These are phyloP conservation scores for Seriola dumerili DNA, from an alignment of 2,113 vertebrate species.

Conservation along the genomic window DNA sequence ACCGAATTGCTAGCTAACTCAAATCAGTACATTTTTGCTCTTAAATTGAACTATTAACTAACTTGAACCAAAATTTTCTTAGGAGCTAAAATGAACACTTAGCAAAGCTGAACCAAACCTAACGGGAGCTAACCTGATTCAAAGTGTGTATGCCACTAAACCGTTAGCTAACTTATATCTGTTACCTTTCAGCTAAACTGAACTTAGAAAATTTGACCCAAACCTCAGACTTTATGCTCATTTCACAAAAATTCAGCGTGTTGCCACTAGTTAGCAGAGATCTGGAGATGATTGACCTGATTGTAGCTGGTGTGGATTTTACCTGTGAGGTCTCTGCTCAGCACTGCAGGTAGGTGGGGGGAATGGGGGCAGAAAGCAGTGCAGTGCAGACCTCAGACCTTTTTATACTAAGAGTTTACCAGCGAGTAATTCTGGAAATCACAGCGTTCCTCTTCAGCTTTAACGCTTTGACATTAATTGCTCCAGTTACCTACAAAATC, in stretches of 20 bases:
- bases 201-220: no score
- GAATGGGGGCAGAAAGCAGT: no score
- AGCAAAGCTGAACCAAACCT: no score
- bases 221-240: slow-evolving; percentile 7
- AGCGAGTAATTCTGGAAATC: not conserved
- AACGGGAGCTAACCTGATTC: no score
- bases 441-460: slow-evolving; percentile 42
- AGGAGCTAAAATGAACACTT: no score
- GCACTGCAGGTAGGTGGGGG: no score
- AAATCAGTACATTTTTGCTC: no score
- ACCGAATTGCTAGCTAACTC: no score
- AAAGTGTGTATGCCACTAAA: no score
- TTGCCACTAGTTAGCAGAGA: not conserved
- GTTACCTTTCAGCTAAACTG: no score
- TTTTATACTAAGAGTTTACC: slow-evolving; percentile 28
- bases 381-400: not conserved
- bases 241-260: slow-evolving; percentile 19
- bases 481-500: slow-evolving; percentile 15
- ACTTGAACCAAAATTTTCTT: not conserved
- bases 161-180: no score
- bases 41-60: not conserved
- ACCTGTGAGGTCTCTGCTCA: slow-evolving; percentile 19
- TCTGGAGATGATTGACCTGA: slow-evolving; percentile 24
- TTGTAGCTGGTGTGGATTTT: slow-evolving; percentile 31
- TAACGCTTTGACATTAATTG: not conserved